These are phyloP conservation scores for Parelbella ahira DNA, from an alignment of 2,888 invertebrate species.

Conservation along the genomic window DNA sequence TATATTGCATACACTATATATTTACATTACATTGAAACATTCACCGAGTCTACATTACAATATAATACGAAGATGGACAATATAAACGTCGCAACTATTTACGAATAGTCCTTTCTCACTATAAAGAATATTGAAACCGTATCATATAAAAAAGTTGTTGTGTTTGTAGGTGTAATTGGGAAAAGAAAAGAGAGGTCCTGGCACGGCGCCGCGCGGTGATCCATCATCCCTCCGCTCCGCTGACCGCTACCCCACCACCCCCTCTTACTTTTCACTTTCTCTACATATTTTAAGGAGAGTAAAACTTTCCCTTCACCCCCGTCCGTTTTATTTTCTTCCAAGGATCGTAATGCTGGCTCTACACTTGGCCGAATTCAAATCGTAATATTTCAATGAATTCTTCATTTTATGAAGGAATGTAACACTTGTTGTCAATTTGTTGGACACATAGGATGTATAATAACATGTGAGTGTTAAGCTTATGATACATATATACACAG, in stretches of 20 bases:
- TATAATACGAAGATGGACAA: background rate
- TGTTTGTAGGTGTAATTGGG: conserved; percentile 72
- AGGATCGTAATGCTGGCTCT: conserved; percentile 49
- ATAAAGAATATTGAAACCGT: conserved; percentile 29
- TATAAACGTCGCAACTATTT: conserved; percentile 1
- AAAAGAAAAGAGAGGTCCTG: conserved; percentile 62
- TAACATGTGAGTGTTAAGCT: too few species aligned
- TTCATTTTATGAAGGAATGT: too few species aligned
- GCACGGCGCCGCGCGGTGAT: conserved; percentile 64
- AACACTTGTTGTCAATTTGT: too few species aligned
- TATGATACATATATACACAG: too few species aligned
- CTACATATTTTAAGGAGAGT: conserved; percentile 81
- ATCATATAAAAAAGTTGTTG: conserved; percentile 49
- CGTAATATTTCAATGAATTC: too few species aligned
- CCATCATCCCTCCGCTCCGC: conserved; percentile 71
- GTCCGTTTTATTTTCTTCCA: conserved; percentile 60
- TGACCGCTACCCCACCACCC: conserved; percentile 68
- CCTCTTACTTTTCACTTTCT: conserved; percentile 79
- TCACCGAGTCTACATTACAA: too few species aligned
- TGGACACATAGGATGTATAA: too few species aligned
- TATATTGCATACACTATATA: too few species aligned
- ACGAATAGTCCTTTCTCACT: conserved; percentile 8
- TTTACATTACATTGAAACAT: too few species aligned
- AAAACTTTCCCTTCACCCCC: conserved; percentile 71
- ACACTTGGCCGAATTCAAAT: conserved; percentile 13